Conservation (phyloP, 2,113 vertebrate species). For the Lontra canadensis region DNA sequence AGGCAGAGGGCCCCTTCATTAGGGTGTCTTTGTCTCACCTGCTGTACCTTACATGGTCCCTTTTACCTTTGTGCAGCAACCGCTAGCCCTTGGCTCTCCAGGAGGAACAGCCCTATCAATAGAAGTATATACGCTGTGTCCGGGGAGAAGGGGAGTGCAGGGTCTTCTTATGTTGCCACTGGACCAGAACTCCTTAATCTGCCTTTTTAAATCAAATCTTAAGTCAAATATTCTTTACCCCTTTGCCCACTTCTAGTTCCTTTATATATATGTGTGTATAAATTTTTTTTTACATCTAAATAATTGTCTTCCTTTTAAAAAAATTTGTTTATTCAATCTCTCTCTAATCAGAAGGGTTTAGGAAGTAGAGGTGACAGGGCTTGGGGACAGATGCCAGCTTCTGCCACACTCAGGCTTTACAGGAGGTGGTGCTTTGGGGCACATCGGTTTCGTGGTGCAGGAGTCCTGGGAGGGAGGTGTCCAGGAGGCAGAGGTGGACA, state of each 20-base stretch:
- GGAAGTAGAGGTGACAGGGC: not conserved
- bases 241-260: not conserved
- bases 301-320: not conserved
- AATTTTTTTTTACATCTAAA: not conserved
- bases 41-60: not conserved
- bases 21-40: not conserved
- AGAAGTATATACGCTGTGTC: accelerated
- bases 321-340: not conserved
- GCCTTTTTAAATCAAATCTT: not conserved
- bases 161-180: not conserved
- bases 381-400: not conserved
- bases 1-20: not conserved
- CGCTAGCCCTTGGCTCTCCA: not conserved
- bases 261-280: no score
- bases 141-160: not conserved
- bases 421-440: not conserved
- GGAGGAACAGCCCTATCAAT: not conserved
- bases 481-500: not conserved
- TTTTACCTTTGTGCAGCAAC: not conserved
- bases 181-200: not conserved
- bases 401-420: not conserved
- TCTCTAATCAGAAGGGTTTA: not conserved
- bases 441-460: not conserved
- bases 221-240: not conserved
- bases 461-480: not conserved